phyloP scores from a whole-genome alignment of 2,113 vertebrate genomes.

The Elaphurus davidianus region DNA sequence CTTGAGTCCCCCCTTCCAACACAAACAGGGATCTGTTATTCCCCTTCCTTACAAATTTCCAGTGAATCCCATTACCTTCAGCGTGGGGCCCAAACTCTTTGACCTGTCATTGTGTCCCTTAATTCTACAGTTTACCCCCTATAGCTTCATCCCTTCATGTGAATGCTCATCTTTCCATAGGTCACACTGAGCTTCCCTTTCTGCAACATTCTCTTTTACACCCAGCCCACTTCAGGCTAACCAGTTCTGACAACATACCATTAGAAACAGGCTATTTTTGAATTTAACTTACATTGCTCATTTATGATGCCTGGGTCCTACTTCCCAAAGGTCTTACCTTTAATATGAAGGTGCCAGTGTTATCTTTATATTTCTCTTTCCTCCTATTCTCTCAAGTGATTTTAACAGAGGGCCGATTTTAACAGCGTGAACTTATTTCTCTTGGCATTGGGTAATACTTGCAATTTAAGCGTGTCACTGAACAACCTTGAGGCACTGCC shows the following conservation, averaged over 20 bases:
- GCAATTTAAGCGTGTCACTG: background rate
- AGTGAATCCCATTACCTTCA: background rate
- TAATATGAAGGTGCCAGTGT: background rate
- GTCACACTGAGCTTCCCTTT: background rate
- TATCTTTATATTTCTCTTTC: background rate
- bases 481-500: background rate
- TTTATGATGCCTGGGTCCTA: background rate
- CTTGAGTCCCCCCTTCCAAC: background rate
- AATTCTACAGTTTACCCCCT: background rate
- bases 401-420: background rate
- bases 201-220: background rate
- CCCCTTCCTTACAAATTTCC: background rate
- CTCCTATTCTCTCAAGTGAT: background rate
- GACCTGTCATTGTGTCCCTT: background rate
- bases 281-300: background rate
- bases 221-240: background rate
- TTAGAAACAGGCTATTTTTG: constrained; percentile 13
- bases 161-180: background rate
- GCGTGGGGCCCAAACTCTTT: background rate
- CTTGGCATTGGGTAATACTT: background rate
- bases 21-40: background rate
- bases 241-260: background rate
- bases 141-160: background rate
- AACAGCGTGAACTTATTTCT: background rate
- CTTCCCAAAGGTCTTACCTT: background rate